Evolutionary conservation across 2,113 vertebrate species (phyloP), one percentile per base, ranked within the genome.

Genomic region (Mandrillus leucophaeus): DNA sequence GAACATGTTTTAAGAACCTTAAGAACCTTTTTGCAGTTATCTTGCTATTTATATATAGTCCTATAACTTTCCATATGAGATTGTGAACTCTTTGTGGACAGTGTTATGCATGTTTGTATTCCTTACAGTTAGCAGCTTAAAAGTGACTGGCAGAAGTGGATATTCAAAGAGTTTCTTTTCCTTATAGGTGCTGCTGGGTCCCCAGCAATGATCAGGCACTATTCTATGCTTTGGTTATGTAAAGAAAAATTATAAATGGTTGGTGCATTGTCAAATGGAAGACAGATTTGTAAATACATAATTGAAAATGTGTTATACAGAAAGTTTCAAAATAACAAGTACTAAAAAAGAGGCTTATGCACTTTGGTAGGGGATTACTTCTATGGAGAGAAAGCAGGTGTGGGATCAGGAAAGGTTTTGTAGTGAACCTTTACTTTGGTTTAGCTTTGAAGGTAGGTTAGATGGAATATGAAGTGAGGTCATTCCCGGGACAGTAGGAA

Each of bases 361-460:
- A 40, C 52, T 50, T 93, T 90, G 35, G 52, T 81, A 38, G 66
- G 52, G 18, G 27, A 75, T 50, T 79, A 48, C 32, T 88, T 93
- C 3, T 81, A 0, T 87, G 16, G 48, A 81, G 48, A 38, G 45
- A 78, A 86, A 55, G 48, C 48, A 68, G 80, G 72, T 61, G 35
- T 48, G 86, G 57, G 64, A 48, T 88, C 68, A 72, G 43, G 64
- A 96, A 78, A 73, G 38, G 2, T 87, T 93, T 93, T 93, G 52
- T 61, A 61, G 43, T 68, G 2, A 59, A 59, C 43, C 61, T 79
- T 90, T 76, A 88, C 55, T 81, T 87, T 72, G 76, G 8, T 66
- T 72, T 93, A n/a, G n/a, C 52, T 88, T 75, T 96, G 82, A 95
- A 57, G 43, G 81, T 90, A 70, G 79, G 48, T 89, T 43, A 81